Evolutionary conservation across 1,140 invertebrate species (phyloP).

Genomic region (Platyscapa corneri): DNA sequence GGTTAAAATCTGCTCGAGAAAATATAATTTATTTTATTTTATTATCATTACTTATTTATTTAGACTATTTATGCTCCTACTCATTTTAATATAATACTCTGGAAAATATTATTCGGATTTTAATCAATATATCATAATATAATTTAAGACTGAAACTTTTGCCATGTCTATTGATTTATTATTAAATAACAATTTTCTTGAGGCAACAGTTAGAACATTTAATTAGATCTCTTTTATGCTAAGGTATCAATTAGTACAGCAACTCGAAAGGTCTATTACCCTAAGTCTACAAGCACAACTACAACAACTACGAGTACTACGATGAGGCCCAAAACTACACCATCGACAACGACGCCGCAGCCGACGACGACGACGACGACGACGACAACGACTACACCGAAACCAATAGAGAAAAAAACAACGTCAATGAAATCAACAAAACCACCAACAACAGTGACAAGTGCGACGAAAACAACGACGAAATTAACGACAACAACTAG

Average conservation of each 20-base stretch:
- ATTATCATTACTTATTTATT: no score
- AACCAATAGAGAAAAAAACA: slow-evolving; percentile 58
- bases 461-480: slow-evolving; percentile 66
- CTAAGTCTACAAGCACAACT: slow-evolving; percentile 53
- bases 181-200: no score
- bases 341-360: slow-evolving; percentile 55
- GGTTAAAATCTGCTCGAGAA: no score
- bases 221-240: no score
- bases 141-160: no score
- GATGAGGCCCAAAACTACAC: slow-evolving; percentile 45
- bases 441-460: slow-evolving; percentile 57
- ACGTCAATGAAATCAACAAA: slow-evolving; percentile 55
- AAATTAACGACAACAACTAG: slow-evolving; percentile 62
- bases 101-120: no score
- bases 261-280: slow-evolving; percentile 58
- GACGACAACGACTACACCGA: slow-evolving; percentile 65
- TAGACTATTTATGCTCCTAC: no score
- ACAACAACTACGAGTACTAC: slow-evolving; percentile 63
- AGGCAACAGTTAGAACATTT: no score
- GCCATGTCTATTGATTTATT: no score
- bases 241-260: slow-evolving; percentile 48
- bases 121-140: no score
- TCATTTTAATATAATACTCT: no score
- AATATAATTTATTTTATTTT: no score
- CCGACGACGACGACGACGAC: slow-evolving; percentile 59